Evolutionary conservation across 1,140 invertebrate genomes (phyloP).

Genomic region (Aplysia californica): DNA sequence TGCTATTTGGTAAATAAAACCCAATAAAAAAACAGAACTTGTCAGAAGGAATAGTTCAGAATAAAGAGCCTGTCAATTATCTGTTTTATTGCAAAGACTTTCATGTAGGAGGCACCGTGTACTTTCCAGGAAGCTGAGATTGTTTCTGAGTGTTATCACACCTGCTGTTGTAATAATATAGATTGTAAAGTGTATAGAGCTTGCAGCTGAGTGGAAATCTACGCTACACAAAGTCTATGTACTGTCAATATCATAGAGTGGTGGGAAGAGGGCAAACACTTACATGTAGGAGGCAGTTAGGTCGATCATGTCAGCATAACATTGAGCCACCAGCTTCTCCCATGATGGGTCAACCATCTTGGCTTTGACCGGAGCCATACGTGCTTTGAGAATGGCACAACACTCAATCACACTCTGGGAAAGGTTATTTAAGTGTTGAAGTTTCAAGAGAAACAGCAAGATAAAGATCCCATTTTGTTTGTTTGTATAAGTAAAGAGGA

Average conservation of each 20-base stretch:
- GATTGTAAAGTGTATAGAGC: no score
- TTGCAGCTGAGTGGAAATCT: no score
- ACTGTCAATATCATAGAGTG: no score
- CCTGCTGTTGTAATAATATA: no score
- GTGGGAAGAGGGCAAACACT: no score
- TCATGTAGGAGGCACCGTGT: no score
- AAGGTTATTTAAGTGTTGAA: neutral
- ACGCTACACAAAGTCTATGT: neutral
- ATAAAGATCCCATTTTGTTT: neutral
- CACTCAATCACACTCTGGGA: slow-evolving; percentile 47
- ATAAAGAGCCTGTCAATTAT: neutral
- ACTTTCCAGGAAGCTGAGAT: no score
- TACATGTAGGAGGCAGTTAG: slow-evolving; percentile 43
- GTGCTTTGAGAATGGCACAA: slow-evolving; percentile 41
- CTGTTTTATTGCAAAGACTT: neutral
- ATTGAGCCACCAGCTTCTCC: slow-evolving; percentile 43
- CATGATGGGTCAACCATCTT: slow-evolving; percentile 48
- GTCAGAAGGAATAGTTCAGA: neutral
- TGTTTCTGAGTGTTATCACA: no score
- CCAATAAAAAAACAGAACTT: neutral
- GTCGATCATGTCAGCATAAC: slow-evolving; percentile 42
- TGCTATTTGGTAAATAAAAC: neutral
- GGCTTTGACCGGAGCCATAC: slow-evolving; percentile 51
- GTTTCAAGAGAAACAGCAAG: neutral
- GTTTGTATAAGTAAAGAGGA: neutral